phyloP scores from a whole-genome alignment of 2,113 vertebrate genomes.

The Desmodus rotundus region DNA sequence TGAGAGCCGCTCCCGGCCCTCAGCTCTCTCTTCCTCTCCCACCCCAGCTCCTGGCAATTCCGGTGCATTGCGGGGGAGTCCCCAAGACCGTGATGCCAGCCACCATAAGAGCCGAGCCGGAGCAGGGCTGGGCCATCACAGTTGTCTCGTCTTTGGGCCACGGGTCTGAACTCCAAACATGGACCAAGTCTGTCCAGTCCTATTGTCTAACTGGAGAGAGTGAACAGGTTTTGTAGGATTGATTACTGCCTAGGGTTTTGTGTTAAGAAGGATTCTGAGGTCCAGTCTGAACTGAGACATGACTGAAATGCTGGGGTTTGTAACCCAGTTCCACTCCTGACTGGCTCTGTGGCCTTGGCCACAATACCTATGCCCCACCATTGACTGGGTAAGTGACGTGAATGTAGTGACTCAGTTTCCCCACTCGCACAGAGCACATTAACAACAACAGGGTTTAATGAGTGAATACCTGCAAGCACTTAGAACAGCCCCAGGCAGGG shows the following conservation, averaged over 20 bases:
- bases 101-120: not conserved
- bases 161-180: not conserved
- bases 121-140: rapidly evolving
- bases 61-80: not conserved
- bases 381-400: not conserved
- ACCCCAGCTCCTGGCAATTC: not conserved
- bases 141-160: not conserved
- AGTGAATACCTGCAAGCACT: not conserved
- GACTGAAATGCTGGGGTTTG: too few species aligned
- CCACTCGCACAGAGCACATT: not conserved
- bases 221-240: not conserved
- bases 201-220: not conserved
- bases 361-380: not conserved
- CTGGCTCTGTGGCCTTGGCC: not conserved
- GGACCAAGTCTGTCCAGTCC: rapidly evolving
- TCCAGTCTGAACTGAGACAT: not conserved
- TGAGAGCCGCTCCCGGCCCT: not conserved
- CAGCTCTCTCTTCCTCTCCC: not conserved
- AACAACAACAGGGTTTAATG: rapidly evolving
- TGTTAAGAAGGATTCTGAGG: not conserved
- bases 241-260: not conserved
- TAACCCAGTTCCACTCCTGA: too few species aligned
- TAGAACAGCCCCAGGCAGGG: rapidly evolving
- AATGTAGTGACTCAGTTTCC: not conserved
- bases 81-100: not conserved